A percentile compares a stretch with the other conserved stretches of the same genome.
Evolutionary conservation across 2,113 vertebrate species (phyloP).

Genomic region (Brachirus orientalis): DNA sequence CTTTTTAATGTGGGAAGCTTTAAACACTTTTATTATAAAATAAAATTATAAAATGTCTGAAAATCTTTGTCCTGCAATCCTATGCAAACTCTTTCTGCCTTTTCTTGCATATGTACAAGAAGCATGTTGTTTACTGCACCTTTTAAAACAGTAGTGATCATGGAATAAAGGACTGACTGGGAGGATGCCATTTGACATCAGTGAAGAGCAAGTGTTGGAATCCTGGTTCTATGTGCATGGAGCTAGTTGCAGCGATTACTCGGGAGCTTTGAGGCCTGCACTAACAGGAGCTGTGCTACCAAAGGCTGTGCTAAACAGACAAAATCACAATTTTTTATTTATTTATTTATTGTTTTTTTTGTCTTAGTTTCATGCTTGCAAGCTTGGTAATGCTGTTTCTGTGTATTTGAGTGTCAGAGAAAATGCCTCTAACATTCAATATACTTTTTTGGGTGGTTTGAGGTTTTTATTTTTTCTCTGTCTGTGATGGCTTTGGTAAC

Average conservation of each 20-base stretch:
- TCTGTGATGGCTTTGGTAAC: slow-evolving; percentile 64
- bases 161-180: slow-evolving; percentile 30
- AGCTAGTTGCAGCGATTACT: slow-evolving; percentile 39
- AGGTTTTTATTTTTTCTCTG: slow-evolving; percentile 56
- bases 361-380: slow-evolving; percentile 49
- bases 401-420: slow-evolving; percentile 15
- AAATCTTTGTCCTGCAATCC: slow-evolving; percentile 4
- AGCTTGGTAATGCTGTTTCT: slow-evolving; percentile 43
- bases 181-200: slow-evolving; percentile 56
- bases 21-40: background rate
- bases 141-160: background rate
- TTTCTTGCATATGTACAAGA: slow-evolving; percentile 1
- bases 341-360: too few relatives aligned
- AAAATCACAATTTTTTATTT: slow-evolving; percentile 21
- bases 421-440: background rate
- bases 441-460: slow-evolving; percentile 40
- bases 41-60: background rate
- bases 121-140: too few relatives aligned
- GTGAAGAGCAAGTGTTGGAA: slow-evolving; percentile 17
- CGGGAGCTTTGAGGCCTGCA: slow-evolving; percentile 42
- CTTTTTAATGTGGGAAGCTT: background rate
- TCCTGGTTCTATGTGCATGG: slow-evolving; percentile 66
- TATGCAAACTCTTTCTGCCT: too few relatives aligned
- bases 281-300: slow-evolving; percentile 21
- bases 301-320: slow-evolving; percentile 17